These are phyloP conservation scores for Lasioglossum lativentre DNA, from an alignment of 2,888 invertebrate species.

Conservation along the genomic window DNA sequence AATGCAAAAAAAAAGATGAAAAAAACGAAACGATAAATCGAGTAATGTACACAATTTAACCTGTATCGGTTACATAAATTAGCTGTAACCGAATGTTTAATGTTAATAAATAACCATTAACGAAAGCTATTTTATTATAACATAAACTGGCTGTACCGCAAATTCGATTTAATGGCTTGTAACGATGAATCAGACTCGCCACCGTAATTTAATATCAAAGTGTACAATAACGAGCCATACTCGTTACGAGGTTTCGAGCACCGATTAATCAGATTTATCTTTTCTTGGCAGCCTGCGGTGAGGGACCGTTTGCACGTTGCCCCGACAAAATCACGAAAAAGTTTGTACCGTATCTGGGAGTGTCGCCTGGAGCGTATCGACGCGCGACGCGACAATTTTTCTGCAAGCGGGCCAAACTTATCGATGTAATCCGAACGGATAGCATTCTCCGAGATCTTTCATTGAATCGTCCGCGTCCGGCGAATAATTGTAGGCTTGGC, in stretches of 20 bases:
- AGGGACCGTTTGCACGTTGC: no score
- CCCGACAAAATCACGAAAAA: not conserved
- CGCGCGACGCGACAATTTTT: constrained; percentile 20
- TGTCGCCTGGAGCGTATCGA: not conserved
- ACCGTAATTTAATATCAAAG: not conserved
- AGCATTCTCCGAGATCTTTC: not conserved
- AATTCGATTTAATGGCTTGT: not conserved
- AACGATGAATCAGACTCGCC: not conserved
- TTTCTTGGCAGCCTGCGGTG: no score
- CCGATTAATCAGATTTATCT: no score
- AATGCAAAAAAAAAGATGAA: no score
- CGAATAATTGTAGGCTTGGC: not conserved
- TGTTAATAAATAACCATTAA: not conserved
- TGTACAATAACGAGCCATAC: no score
- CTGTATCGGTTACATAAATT: not conserved
- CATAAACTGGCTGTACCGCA: not conserved
- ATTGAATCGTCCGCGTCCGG: not conserved
- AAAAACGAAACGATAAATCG: no score
- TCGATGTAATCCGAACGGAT: not conserved
- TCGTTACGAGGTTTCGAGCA: no score
- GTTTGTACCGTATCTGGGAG: not conserved
- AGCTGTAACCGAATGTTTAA: not conserved
- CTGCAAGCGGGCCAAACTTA: not conserved
- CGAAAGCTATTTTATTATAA: not conserved
- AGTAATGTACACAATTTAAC: no score